A percentile compares a stretch with the other conserved stretches of the same genome.
These are phyloP conservation scores for Pseudomyrmex concolor DNA, from an alignment of 1,140 invertebrate species.

Conservation along the genomic window DNA sequence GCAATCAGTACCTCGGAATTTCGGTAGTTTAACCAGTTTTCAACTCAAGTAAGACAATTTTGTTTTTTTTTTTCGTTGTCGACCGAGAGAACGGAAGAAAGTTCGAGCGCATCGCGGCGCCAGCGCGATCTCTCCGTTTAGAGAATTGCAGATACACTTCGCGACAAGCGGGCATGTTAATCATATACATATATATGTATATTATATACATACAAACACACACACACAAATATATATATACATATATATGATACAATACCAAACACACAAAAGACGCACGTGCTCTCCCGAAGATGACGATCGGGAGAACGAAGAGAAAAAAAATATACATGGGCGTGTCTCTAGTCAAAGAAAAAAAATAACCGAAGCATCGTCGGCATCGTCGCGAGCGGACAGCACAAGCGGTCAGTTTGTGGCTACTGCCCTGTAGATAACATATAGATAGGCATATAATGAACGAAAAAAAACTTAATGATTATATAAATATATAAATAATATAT, in stretches of 20 bases:
- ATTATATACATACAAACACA: background rate
- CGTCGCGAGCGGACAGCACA: conserved; percentile 55
- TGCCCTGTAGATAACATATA: conserved; percentile 80
- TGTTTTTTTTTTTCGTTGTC: no score
- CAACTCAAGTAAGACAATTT: no score
- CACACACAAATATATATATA: background rate
- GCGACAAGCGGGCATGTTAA: conserved; percentile 31
- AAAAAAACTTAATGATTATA: conserved; percentile 60
- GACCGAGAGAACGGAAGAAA: conserved; percentile 34
- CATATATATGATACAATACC: background rate
- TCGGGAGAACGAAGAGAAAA: background rate
- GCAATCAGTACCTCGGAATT: no score
- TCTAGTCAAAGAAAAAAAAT: conserved; percentile 22
- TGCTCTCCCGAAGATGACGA: conserved; percentile 19
- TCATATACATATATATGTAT: conserved; percentile 13
- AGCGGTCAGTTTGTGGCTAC: conserved; percentile 76
- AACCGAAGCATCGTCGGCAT: conserved; percentile 6
- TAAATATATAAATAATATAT: conserved; percentile 68
- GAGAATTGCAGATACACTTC: conserved; percentile 20
- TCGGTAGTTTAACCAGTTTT: no score
- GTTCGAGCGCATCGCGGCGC: conserved; percentile 49
- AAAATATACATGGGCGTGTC: conserved; percentile 5
- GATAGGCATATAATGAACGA: conserved; percentile 67
- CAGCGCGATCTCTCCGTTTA: conserved; percentile 28
- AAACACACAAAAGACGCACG: conserved; percentile 15